Evolutionary conservation across 1,140 invertebrate genomes (phyloP).

Genomic region (Leptopilina boulardi): DNA sequence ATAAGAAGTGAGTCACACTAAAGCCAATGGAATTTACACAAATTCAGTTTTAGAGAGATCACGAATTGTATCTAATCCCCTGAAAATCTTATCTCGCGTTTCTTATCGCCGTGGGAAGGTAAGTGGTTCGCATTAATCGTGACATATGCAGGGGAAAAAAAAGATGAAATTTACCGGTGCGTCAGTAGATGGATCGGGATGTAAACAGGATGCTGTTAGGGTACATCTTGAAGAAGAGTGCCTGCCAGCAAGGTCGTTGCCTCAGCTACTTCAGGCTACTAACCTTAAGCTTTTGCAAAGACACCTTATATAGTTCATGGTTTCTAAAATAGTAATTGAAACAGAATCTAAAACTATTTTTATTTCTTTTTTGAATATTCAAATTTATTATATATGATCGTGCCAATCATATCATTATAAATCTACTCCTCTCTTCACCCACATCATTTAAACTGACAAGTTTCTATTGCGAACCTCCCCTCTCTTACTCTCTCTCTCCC

Average conservation of each 20-base stretch:
- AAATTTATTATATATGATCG: not conserved
- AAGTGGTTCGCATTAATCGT: slow-evolving; percentile 30
- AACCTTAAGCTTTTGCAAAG: slow-evolving; percentile 53
- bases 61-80: slow-evolving; percentile 27
- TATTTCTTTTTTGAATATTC: not conserved
- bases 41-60: no score
- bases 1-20: no score
- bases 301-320: slow-evolving; percentile 28
- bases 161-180: slow-evolving; percentile 46
- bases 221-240: slow-evolving; percentile 26
- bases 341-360: not conserved
- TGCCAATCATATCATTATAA: no score
- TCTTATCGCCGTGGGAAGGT: slow-evolving; percentile 17
- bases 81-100: not conserved
- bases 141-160: slow-evolving; percentile 35
- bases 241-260: slow-evolving; percentile 56
- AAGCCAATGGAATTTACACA: no score
- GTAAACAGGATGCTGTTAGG: slow-evolving; percentile 35
- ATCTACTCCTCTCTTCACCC: no score
- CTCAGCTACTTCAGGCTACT: slow-evolving; percentile 57
- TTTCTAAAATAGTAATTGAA: not conserved
- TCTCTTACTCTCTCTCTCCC: no score
- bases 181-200: slow-evolving; percentile 30
- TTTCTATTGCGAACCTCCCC: no score
- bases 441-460: no score